These are phyloP conservation scores for Cybosia mesomella DNA, from an alignment of 2,888 invertebrate species.

Conservation along the genomic window DNA sequence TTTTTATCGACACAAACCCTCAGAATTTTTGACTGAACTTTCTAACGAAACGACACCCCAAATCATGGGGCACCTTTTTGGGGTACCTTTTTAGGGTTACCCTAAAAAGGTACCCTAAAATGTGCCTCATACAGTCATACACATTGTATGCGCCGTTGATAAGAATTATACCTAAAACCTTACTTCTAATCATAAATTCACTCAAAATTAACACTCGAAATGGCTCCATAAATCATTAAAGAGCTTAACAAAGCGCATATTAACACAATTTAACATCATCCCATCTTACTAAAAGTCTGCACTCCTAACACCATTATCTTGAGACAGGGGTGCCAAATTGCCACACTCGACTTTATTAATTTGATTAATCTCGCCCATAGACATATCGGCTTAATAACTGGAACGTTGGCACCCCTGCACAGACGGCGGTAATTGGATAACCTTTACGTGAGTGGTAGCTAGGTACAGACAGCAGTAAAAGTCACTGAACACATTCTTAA, in stretches of 20 bases:
- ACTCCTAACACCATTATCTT: constrained; percentile 54
- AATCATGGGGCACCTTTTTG: too few relatives aligned
- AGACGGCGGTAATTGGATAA: constrained; percentile 43
- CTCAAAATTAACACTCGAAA: constrained; percentile 3
- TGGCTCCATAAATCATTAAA: constrained; percentile 10
- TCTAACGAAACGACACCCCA: too few relatives aligned
- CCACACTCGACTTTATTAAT: constrained; percentile 73
- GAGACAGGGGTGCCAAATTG: constrained; percentile 61
- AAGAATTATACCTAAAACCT: background rate
- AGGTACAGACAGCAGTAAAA: background rate
- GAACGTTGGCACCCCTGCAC: constrained; percentile 47
- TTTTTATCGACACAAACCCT: too few relatives aligned
- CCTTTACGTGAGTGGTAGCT: constrained; percentile 11
- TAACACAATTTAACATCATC: constrained; percentile 48
- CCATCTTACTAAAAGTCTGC: constrained; percentile 49
- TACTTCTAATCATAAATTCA: background rate
- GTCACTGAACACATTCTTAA: background rate
- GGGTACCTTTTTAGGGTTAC: too few relatives aligned
- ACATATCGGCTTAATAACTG: constrained; percentile 63
- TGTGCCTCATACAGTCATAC: too few relatives aligned
- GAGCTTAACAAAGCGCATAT: constrained; percentile 30
- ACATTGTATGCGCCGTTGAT: background rate
- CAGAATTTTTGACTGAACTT: too few relatives aligned
- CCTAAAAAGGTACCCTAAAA: too few relatives aligned
- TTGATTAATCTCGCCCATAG: constrained; percentile 67